Evolutionary conservation across 2,888 invertebrate species (phyloP), one percentile per base, ranked within the genome.

Genomic region (Troides helena): DNA sequence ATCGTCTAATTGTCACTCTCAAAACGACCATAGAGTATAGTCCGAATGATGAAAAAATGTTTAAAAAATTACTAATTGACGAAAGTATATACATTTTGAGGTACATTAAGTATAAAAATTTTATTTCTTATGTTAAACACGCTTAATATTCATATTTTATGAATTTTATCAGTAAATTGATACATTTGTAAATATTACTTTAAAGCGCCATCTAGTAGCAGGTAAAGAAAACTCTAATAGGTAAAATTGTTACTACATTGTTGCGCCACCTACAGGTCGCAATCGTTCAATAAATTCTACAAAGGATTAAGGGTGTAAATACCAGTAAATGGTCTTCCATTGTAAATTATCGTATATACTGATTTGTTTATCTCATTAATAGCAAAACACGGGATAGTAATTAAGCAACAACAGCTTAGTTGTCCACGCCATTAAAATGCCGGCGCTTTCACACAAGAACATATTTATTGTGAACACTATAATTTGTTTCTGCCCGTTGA

Each of bases 191-290:
- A 46, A 4, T 53, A 30, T 25, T 23, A 30, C 60, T 53, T 63
- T 36, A 62, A n/a, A 70, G 21, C 68, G 67, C 70, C 72, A 74
- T 74, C 74, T 74, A 70, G 50, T 53, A 63, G 53, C 10, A 53
- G 8, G 23, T 50, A 8, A 23, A 23, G 17, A 17, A 21, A 70
- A 30, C 58, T 21, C 0, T 18, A 14, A 18, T 18, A 6, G 23
- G 21, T 12, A n/a, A 36, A 23, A 1, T 21, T 23, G 5, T 3
- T 60, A 18, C 8, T 18, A 57, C 67, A 43, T 62, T 39, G 67
- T 67, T 67, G 39, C 67, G 67, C 73, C 68, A 72, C 73, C 72
- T 72, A 70, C 69, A 65, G 30, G 64, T 66, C 60, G 69, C 63
- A 71, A 66, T 67, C 61, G 67, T 69, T 70, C 46, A 60, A 67